phyloP scores from a whole-genome alignment of 2,797 vertebrate species.

The Lepidocolaptes lacrymiger region DNA sequence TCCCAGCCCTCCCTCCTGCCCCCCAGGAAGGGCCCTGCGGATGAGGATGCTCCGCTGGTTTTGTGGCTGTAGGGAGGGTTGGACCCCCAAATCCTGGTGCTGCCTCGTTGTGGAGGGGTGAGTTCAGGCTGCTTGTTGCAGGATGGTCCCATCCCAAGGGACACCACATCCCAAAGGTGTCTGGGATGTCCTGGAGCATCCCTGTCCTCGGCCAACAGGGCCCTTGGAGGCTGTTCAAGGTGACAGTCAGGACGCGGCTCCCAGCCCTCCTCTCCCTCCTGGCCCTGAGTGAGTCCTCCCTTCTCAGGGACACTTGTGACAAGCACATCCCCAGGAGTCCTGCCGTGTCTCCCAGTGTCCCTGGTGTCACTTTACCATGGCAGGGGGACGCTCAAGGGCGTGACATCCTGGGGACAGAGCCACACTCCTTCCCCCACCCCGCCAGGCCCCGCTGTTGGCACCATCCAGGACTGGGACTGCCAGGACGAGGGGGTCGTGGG shows the following conservation, averaged over 20 bases:
- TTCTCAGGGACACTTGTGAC: not conserved
- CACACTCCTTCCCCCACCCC: rapidly evolving
- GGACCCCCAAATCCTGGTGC: not conserved
- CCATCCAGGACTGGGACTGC: rapidly evolving
- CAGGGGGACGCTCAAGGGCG: not conserved
- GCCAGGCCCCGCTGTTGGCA: rapidly evolving
- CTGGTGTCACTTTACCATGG: constrained; percentile 22
- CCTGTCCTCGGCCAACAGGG: rapidly evolving
- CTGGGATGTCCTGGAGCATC: not conserved
- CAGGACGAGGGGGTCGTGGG: rapidly evolving
- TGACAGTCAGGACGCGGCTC: not conserved
- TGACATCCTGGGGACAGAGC: not conserved
- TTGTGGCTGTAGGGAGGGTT: rapidly evolving
- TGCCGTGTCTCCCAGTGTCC: not conserved
- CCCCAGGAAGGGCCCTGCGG: not conserved
- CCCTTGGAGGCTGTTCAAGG: not conserved
- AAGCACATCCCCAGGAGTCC: not conserved
- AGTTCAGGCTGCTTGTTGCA: rapidly evolving
- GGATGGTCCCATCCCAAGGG: not conserved
- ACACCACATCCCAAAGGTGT: not conserved
- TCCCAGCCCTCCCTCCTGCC: not conserved
- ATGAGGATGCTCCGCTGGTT: rapidly evolving
- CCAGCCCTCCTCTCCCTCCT: not conserved
- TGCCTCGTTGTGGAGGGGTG: rapidly evolving
- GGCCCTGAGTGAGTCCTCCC: not conserved